phyloP scores from a whole-genome alignment of 2,888 invertebrate species.

The Microdon myrmicae region DNA sequence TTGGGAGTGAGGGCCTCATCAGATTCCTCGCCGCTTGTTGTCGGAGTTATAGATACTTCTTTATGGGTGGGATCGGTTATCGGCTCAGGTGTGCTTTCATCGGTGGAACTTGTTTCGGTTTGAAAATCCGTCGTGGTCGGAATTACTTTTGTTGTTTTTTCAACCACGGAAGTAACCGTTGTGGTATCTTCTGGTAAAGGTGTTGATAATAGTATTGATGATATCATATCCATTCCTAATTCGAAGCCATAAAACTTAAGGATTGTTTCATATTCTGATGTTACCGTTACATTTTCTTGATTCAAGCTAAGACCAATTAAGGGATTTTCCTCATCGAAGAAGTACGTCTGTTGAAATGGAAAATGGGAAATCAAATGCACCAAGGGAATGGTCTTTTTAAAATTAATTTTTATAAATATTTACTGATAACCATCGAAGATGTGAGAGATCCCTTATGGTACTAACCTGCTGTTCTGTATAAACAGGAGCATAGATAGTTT shows the following conservation, averaged over 20 bases:
- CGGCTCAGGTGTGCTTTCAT: slow-evolving; percentile 37
- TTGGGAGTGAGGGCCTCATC: slow-evolving; percentile 13
- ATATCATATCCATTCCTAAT: slow-evolving; percentile 68
- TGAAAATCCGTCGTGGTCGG: slow-evolving; percentile 35
- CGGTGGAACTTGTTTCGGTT: slow-evolving; percentile 17
- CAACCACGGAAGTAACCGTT: slow-evolving; percentile 1
- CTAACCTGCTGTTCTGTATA: too few relatives aligned
- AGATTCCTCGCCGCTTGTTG: slow-evolving; percentile 31
- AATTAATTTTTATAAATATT: too few relatives aligned
- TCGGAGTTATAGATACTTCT: slow-evolving; percentile 40
- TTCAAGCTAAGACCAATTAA: slow-evolving; percentile 83
- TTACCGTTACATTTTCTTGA: slow-evolving; percentile 80
- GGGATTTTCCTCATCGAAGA: slow-evolving; percentile 84
- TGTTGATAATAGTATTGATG: slow-evolving; percentile 57
- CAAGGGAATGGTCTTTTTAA: too few relatives aligned
- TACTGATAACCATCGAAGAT: too few relatives aligned
- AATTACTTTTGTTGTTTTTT: slow-evolving; percentile 23
- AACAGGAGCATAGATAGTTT: too few relatives aligned
- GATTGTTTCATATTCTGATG: slow-evolving; percentile 77
- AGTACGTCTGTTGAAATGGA: slow-evolving; percentile 86
- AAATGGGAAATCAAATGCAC: too few relatives aligned
- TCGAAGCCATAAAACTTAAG: slow-evolving; percentile 85
- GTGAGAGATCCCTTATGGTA: too few relatives aligned
- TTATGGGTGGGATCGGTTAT: slow-evolving; percentile 43
- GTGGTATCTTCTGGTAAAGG: slow-evolving; percentile 35